Percentiles rank a stretch among this genome's conserved stretches.
phyloP scores from a whole-genome alignment of 2,888 invertebrate genomes.

The Dysmachus trigonus region DNA sequence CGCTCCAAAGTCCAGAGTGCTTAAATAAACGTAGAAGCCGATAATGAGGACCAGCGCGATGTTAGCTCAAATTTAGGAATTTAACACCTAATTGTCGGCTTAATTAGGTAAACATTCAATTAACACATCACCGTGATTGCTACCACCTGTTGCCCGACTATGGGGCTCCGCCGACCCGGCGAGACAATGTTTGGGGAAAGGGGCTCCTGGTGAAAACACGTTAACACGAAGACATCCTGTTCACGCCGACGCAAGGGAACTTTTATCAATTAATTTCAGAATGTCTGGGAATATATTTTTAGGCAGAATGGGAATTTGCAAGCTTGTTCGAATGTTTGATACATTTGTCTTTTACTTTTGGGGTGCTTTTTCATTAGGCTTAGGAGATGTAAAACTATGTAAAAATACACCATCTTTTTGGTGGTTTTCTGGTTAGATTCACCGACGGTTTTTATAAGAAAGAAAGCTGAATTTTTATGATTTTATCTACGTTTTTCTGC shows the following conservation, averaged over 20 bases:
- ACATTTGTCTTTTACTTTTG: neutral
- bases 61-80: constrained; percentile 33
- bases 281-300: neutral
- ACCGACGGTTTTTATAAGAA: too few species aligned
- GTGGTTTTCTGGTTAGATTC: neutral
- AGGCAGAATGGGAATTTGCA: neutral
- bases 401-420: neutral
- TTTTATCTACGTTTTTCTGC: too few species aligned
- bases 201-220: neutral
- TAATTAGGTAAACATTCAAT: constrained; percentile 44
- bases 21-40: neutral
- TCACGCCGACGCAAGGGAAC: neutral
- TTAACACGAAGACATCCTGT: constrained; percentile 1
- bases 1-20: too few species aligned
- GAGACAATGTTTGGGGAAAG: neutral
- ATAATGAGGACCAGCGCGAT: neutral
- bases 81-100: constrained; percentile 43
- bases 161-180: neutral
- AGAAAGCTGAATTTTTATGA: too few species aligned
- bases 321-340: neutral
- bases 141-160: constrained; percentile 33
- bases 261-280: neutral
- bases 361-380: neutral
- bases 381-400: neutral
- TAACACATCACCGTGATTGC: constrained; percentile 36